phyloP scores from a whole-genome alignment of 2,113 vertebrate genomes.

The Chionodraco myersi region DNA sequence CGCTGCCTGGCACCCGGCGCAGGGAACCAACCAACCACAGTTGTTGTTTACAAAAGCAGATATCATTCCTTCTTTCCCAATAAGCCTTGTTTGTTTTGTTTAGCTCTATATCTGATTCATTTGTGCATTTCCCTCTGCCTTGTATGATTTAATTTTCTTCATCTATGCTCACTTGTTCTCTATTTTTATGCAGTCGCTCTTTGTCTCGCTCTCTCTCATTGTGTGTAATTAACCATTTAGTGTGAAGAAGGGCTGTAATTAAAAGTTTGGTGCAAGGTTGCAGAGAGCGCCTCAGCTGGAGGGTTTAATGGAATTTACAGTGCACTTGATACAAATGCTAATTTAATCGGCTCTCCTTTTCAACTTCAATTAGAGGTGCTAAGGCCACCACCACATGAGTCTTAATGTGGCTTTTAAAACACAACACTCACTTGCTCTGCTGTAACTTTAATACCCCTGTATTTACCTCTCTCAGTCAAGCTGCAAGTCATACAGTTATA shows the following conservation, averaged over 20 bases:
- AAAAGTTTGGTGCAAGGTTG: constrained; percentile 68
- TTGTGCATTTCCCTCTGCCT: constrained; percentile 7
- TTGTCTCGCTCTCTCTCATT: constrained; percentile 23
- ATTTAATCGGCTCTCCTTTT: constrained; percentile 70
- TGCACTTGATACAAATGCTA: constrained; percentile 65
- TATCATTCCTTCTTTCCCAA: constrained; percentile 3
- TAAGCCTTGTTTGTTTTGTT: constrained; percentile 13
- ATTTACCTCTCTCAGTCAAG: neutral
- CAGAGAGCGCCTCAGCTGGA: constrained; percentile 63
- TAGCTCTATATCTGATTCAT: constrained; percentile 1
- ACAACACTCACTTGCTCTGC: neutral
- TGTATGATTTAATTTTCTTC: neutral
- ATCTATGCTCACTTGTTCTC: constrained; percentile 13
- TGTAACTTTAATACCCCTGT: neutral
- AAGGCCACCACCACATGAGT: constrained; percentile 19
- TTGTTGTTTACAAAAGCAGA: constrained; percentile 29
- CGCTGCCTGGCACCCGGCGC: constrained; percentile 57
- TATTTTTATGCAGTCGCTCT: constrained; percentile 38
- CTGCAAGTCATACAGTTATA: constrained; percentile 3
- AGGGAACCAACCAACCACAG: constrained; percentile 46
- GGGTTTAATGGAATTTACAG: constrained; percentile 72
- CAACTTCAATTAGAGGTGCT: constrained; percentile 51
- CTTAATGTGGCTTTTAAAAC: constrained; percentile 17
- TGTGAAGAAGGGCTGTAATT: constrained; percentile 69
- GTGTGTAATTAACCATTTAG: constrained; percentile 75